Evolutionary conservation across 2,113 vertebrate species (phyloP), one percentile per base, ranked within the genome.

Genomic region (Neomonachus schauinslandi): DNA sequence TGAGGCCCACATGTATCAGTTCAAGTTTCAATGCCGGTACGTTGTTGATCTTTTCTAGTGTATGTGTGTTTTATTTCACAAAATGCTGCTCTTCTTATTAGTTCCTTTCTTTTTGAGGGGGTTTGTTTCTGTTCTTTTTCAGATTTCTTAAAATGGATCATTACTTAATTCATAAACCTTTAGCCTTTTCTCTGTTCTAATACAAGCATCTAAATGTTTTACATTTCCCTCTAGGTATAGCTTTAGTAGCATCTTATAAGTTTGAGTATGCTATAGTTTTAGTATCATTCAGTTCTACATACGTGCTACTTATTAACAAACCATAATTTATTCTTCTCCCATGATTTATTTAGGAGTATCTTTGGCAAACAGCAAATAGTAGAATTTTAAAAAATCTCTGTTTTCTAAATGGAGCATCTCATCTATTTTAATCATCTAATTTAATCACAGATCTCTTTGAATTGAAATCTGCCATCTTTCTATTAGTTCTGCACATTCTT

Each of bases 401-500:
- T 92, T 84, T 91, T 55, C 77, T 72, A 91, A 80, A 33, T n/a
- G 18, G 69, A 91, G 53, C 13, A 36, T 36, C 31, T 7, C 72
- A 46, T 42, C 76, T 16, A 21, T 21, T 88, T 46, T 42, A 16
- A 82, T 21, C 26, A 82, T 15, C 26, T 83, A 59, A 91, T 39
- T 94, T 72, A 91, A 83, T 91, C 59, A 86, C 36, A 14, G 12
- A 33, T 74, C 21, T 90, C 57, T 89, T 65, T 65, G 33, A 61
- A 86, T 83, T 83, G 72, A 91, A 87, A 67, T 84, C 33, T 76
- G 63, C 53, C 36, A 24, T 72, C 51, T 67, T 94, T 96, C 42
- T 77, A 39, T 72, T 81, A 42, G 57, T 82, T 59, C 18, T 33
- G 4, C 11, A 6, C 28, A 61, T 81, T 85, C 24, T 82, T 81